Conservation (phyloP, 1,140 invertebrate species). For the Meloidogyne exigua region DNA sequence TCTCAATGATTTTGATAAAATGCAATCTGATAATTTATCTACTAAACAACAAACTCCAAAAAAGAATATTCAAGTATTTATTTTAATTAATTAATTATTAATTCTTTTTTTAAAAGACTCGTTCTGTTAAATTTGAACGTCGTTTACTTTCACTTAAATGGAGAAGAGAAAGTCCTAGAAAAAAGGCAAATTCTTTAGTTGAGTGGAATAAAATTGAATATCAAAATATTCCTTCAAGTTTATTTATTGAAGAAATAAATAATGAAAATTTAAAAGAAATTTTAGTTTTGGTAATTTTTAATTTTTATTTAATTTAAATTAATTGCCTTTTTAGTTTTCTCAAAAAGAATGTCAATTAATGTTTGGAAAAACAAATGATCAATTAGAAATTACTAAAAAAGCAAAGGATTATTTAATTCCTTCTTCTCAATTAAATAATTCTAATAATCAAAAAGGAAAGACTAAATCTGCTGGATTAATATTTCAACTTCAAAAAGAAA, state of each 20-base stretch:
- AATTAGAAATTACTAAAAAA: conserved; percentile 17
- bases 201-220: neutral
- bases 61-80: neutral
- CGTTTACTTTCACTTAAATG: conserved; percentile 1
- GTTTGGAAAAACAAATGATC: conserved; percentile 24
- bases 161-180: neutral
- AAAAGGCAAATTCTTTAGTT: neutral
- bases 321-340: neutral
- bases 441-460: neutral
- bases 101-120: neutral
- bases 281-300: neutral
- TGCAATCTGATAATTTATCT: neutral
- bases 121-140: conserved; percentile 23
- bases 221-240: neutral
- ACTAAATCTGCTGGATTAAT: neutral
- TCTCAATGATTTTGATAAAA: conserved; percentile 11
- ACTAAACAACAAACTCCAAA: neutral
- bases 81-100: neutral
- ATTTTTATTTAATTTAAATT: neutral
- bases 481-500: neutral
- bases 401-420: conserved; percentile 8
- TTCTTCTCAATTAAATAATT: neutral
- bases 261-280: conserved; percentile 7
- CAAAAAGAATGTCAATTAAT: conserved; percentile 7
- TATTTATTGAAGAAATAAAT: conserved; percentile 16